Base-by-base conservation (phyloP, 2,113 vertebrate species). In the Cololabis saira region DNA sequence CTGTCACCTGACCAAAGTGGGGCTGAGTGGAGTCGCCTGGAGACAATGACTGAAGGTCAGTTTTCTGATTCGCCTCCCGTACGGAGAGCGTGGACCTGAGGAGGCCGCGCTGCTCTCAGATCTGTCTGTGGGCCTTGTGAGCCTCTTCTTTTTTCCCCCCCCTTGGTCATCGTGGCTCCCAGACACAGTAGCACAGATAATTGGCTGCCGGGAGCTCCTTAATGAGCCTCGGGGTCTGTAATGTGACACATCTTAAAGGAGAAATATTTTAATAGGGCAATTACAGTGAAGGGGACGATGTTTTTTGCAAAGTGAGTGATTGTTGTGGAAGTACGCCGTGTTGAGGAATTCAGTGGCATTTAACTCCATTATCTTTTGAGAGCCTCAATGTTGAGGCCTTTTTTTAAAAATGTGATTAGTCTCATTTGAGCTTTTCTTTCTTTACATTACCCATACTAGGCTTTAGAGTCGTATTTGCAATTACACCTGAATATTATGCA, bases 221-320 rank as follows among this genome's bases (percentile, higher is more conserved):
- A 92, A 90, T 89, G 85, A 91, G 84, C 83, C 83, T 67, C 52
- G 5, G 86, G 87, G 61, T 73, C 63, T 85, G 80, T 85, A 88
- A 80, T 87, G 69, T 91, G 89, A 92, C 90, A 92, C 82, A 83
- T 91, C 76, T 88, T 89, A 66, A 83, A 87, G 78, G 71, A 52
- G 74, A 67, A 78, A 81, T 78, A 62, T 88, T 92, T 80, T 91
- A 91, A 91, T 91, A 63, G 89, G 90, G 83, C 90, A 90, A 92
- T 92, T 92, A 92, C 58, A 62, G 78, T 17, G 17, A 70, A 15
- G 51, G 72, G 62, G 67, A 83, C 61, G 70, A 78, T 88, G 85
- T 92, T 90, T 83, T 84, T 76, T 60, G 52, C 66, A 15, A 75
- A 83, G 59, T 83, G 84, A 89, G 74, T 84, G 83, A 90, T 90